Evolutionary conservation across 2,888 invertebrate genomes (phyloP).

Genomic region (Nephrotoma appendiculata): DNA sequence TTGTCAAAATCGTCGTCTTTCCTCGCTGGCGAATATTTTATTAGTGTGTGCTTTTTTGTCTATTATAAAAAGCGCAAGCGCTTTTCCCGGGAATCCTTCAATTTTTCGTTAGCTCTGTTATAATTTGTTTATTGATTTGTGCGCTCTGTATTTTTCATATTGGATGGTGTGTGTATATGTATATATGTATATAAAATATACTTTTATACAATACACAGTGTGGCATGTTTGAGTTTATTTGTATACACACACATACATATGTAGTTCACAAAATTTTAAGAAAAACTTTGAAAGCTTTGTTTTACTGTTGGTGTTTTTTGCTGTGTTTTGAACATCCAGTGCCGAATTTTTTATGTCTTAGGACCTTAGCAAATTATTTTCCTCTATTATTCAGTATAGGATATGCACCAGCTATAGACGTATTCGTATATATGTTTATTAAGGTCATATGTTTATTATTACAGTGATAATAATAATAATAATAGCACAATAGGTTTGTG

Average conservation of each 20-base stretch:
- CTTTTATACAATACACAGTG: background rate
- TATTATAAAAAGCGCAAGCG: conserved; percentile 27
- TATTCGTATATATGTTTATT: background rate
- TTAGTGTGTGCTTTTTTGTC: background rate
- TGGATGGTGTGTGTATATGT: background rate
- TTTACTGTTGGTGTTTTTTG: background rate
- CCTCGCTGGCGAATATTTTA: background rate
- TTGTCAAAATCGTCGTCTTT: background rate
- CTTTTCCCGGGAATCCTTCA: conserved; percentile 30
- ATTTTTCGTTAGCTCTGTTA: conserved; percentile 7
- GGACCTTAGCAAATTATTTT: background rate
- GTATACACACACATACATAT: background rate
- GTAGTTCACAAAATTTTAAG: background rate
- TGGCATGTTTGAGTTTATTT: background rate
- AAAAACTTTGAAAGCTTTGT: background rate
- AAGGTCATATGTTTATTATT: background rate
- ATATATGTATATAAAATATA: background rate
- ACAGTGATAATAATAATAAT: background rate
- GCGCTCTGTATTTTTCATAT: conserved; percentile 6
- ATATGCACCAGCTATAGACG: background rate
- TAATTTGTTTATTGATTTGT: conserved; percentile 10
- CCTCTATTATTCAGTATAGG: background rate
- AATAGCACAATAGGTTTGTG: background rate
- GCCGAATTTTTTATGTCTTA: background rate
- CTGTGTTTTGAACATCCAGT: background rate